Evolutionary conservation across 2,797 vertebrate genomes (phyloP).

Genomic region (Scyliorhinus canicula): DNA sequence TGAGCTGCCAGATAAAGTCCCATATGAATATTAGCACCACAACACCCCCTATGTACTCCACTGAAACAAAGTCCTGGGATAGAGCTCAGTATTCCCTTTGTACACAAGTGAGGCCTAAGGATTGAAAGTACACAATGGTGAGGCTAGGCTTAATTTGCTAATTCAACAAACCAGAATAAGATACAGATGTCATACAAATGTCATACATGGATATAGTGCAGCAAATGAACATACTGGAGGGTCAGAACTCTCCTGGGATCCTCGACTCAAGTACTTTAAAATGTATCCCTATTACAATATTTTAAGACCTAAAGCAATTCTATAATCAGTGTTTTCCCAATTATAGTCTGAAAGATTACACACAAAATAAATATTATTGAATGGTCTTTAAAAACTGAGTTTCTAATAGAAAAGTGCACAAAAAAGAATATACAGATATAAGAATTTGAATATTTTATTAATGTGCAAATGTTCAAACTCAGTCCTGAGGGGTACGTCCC

Average conservation of each 20-base stretch:
- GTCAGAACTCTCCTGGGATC: not conserved
- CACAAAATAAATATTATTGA: not conserved
- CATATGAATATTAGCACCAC: not conserved
- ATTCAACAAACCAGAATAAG: not conserved
- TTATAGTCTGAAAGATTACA: not conserved
- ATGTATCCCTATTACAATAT: not conserved
- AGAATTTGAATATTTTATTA: not conserved
- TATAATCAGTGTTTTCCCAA: not conserved
- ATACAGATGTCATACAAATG: not conserved
- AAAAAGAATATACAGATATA: not conserved
- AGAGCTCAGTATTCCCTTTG: not conserved
- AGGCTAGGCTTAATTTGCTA: not conserved
- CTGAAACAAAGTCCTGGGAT: not conserved
- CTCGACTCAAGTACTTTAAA: not conserved
- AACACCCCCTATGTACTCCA: not conserved
- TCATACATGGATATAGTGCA: not conserved
- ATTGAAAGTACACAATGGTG: not conserved
- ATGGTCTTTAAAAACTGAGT: not conserved
- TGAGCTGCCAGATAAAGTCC: not conserved
- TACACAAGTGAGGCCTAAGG: not conserved
- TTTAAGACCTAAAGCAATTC: not conserved
- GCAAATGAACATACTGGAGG: not conserved
- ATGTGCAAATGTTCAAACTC: not conserved
- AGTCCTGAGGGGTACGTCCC: too few relatives aligned
- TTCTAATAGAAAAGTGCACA: not conserved